Evolutionary conservation across 2,888 invertebrate species (phyloP).

Genomic region (Hyposoter didymator): DNA sequence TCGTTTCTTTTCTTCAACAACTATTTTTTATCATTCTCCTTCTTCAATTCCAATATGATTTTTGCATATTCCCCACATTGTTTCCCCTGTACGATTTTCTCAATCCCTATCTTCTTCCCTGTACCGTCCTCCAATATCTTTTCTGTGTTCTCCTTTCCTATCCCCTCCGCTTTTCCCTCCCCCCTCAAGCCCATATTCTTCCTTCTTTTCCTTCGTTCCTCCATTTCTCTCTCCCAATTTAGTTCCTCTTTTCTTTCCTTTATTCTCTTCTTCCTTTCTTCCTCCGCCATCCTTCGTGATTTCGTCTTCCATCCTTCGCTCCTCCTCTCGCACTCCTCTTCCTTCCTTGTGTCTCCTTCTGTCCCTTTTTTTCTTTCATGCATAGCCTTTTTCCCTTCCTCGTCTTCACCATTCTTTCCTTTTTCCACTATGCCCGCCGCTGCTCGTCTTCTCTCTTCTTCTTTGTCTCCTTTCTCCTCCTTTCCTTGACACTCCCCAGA

Average conservation of each 20-base stretch:
- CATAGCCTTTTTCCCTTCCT: no score
- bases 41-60: not conserved
- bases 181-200: not conserved
- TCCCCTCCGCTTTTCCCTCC: not conserved
- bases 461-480: no score
- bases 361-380: no score
- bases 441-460: no score
- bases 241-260: no score
- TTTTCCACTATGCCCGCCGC: no score
- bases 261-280: not conserved
- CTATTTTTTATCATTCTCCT: not conserved
- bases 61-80: not conserved
- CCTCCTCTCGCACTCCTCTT: no score
- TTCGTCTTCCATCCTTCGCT: no score
- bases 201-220: not conserved
- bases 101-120: not conserved
- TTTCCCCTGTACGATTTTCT: not conserved
- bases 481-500: no score
- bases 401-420: no score
- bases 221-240: no score
- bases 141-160: not conserved
- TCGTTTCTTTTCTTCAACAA: not conserved
- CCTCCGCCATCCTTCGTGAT: not conserved
- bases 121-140: not conserved
- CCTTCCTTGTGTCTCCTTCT: no score